These are phyloP conservation scores for Mya arenaria DNA, from an alignment of 1,140 invertebrate genomes.

Conservation along the genomic window DNA sequence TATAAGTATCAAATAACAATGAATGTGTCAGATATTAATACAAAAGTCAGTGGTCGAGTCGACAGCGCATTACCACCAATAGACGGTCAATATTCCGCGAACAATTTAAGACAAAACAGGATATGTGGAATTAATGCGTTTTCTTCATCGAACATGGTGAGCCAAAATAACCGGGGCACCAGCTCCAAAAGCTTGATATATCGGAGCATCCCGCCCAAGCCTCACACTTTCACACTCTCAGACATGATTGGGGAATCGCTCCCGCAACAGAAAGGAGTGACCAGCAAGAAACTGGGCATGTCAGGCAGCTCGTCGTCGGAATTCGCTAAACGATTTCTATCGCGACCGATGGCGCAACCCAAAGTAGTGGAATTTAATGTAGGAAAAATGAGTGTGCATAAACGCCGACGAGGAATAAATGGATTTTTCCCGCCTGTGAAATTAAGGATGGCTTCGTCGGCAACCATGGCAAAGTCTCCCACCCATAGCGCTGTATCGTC, in stretches of 20 bases:
- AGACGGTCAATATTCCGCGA: not conserved
- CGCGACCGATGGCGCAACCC: constrained; percentile 63
- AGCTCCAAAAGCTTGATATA: constrained; percentile 58
- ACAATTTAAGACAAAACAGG: not conserved
- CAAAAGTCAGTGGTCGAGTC: not conserved
- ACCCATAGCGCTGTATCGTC: not conserved
- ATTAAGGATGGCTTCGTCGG: constrained; percentile 30
- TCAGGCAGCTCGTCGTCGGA: constrained; percentile 61
- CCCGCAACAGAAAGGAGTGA: not conserved
- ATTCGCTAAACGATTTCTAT: constrained; percentile 63
- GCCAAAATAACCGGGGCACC: constrained; percentile 21
- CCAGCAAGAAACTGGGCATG: constrained; percentile 58
- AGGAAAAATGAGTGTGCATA: constrained; percentile 25
- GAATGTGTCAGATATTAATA: constrained; percentile 8
- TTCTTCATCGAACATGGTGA: constrained; percentile 21
- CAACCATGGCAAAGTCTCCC: not conserved
- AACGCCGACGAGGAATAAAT: constrained; percentile 48
- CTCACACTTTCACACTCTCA: constrained; percentile 62
- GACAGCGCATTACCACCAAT: constrained; percentile 25
- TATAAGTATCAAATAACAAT: constrained; percentile 32
- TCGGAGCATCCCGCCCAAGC: constrained; percentile 65
- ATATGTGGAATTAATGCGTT: not conserved
- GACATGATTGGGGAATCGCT: constrained; percentile 44
- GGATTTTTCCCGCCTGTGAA: constrained; percentile 57
- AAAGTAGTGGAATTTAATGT: constrained; percentile 66